Conservation (phyloP, 2,797 vertebrate genomes). For the Ptychobarbus kaznakovi region DNA sequence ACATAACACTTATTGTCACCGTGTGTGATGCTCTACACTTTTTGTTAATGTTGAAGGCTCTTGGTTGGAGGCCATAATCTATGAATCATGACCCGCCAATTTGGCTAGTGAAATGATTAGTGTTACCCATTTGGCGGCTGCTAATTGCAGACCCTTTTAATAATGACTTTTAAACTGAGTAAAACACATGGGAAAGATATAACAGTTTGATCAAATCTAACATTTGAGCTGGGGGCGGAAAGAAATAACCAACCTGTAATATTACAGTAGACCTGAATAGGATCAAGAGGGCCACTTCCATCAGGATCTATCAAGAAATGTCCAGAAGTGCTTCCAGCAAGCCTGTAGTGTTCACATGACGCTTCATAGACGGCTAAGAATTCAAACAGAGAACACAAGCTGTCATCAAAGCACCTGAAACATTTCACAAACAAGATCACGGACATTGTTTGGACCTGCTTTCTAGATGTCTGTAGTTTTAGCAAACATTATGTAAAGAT, state of each 20-base stretch:
- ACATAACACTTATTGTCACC: neutral
- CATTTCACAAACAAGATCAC: constrained; percentile 36
- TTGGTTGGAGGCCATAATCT: neutral
- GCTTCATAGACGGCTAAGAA: constrained; percentile 80
- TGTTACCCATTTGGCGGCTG: neutral
- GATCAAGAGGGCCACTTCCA: constrained; percentile 81
- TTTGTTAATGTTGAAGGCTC: neutral
- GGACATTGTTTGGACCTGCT: constrained; percentile 1
- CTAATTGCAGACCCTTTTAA: neutral
- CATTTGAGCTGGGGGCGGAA: neutral
- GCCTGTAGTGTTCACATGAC: constrained; percentile 84
- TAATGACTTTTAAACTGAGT: neutral
- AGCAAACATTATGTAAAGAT: constrained; percentile 24
- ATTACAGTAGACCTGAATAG: constrained; percentile 84
- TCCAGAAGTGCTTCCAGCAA: constrained; percentile 80
- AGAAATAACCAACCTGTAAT: constrained; percentile 80
- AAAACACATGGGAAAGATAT: neutral
- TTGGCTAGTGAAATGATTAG: neutral
- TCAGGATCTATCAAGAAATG: constrained; percentile 84
- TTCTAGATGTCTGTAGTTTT: constrained; percentile 10
- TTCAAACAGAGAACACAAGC: neutral
- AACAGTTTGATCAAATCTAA: neutral
- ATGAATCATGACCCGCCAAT: neutral
- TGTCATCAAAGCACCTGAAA: constrained; percentile 27
- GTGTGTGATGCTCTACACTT: neutral